Conservation (phyloP, 1,140 invertebrate species). For the Caenorhabditis inopinata region DNA sequence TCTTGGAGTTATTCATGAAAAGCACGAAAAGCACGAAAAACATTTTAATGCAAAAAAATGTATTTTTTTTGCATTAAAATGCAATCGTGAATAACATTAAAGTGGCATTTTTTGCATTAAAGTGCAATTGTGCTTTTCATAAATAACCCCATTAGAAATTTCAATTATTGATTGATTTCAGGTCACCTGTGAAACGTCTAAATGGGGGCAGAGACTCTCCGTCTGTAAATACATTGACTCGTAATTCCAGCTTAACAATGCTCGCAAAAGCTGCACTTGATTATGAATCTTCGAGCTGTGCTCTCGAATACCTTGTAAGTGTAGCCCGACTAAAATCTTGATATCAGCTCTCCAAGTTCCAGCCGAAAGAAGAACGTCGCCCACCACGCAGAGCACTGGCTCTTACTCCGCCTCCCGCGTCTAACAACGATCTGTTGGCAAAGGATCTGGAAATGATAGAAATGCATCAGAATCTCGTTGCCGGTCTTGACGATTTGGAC, state of each 20-base stretch:
- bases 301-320: not conserved
- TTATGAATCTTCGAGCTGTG: not conserved
- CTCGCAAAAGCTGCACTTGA: slow-evolving; percentile 1
- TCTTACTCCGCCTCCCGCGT: not conserved
- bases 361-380: slow-evolving; percentile 18
- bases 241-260: not conserved
- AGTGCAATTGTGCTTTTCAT: no score
- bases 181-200: not conserved
- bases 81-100: no score
- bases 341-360: not conserved
- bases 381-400: not conserved
- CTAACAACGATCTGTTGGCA: not conserved
- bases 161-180: no score
- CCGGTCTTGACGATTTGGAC: not conserved
- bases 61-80: no score
- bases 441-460: not conserved
- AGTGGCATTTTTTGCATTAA: no score
- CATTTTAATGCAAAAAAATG: no score
- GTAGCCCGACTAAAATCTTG: not conserved
- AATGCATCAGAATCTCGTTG: slow-evolving; percentile 13
- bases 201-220: slow-evolving; percentile 4
- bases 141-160: no score
- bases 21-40: no score
- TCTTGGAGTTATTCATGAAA: no score
- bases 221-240: not conserved